These are phyloP conservation scores for Fabriciana adippe DNA, from an alignment of 2,888 invertebrate genomes.

Conservation along the genomic window DNA sequence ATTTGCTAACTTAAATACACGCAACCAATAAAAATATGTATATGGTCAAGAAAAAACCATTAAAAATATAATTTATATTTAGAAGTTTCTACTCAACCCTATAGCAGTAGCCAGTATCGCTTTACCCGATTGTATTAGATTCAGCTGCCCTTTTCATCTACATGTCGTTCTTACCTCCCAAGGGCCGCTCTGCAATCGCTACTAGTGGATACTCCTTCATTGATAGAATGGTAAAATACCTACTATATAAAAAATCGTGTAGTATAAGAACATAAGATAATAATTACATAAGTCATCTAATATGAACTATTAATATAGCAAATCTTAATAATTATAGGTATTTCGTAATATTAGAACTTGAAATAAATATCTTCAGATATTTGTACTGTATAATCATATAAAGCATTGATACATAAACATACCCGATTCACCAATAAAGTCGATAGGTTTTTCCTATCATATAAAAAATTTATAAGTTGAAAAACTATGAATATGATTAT, in stretches of 20 bases:
- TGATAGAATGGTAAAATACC: neutral
- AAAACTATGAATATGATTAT: constrained; percentile 81
- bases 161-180: constrained; percentile 70
- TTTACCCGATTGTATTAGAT: constrained; percentile 82
- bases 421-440: constrained; percentile 25
- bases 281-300: neutral
- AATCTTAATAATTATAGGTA: too few species aligned
- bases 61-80: too few species aligned
- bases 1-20: too few species aligned
- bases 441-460: constrained; percentile 14
- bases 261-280: neutral
- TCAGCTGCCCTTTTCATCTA: constrained; percentile 82
- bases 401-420: constrained; percentile 1
- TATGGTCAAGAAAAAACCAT: too few species aligned
- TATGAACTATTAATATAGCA: neutral
- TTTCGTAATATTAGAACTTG: too few species aligned
- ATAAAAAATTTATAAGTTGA: constrained; percentile 42
- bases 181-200: constrained; percentile 49
- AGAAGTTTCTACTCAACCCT: constrained; percentile 34
- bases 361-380: too few species aligned
- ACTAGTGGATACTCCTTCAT: constrained; percentile 63
- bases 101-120: constrained; percentile 67
- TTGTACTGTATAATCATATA: too few species aligned
- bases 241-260: neutral
- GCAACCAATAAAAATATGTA: too few species aligned